Evolutionary conservation across 2,888 invertebrate genomes (phyloP).

Genomic region (Drosophila sordidapex): DNA sequence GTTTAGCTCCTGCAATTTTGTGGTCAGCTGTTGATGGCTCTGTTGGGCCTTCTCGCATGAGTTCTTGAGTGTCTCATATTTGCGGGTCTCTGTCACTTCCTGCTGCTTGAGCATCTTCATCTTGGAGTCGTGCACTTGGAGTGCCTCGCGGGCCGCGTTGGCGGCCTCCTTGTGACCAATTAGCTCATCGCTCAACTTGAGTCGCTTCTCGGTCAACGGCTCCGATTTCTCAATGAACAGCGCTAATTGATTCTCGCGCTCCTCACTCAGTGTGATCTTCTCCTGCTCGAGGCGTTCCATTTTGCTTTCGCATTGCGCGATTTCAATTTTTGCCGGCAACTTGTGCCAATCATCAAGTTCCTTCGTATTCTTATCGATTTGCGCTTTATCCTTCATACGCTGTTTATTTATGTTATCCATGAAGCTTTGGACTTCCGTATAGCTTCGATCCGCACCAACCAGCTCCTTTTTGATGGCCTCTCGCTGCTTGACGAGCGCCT

Average conservation of each 20-base stretch:
- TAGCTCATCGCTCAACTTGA: conserved; percentile 87
- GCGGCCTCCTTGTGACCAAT: conserved; percentile 89
- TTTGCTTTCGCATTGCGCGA: no score
- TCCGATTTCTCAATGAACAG: conserved; percentile 86
- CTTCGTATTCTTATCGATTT: no score
- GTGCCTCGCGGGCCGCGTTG: conserved; percentile 85
- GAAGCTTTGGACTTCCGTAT: conserved; percentile 59
- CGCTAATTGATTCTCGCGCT: conserved; percentile 88
- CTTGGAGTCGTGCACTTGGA: conserved; percentile 89
- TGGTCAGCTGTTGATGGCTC: conserved; percentile 87
- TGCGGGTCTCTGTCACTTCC: conserved; percentile 82
- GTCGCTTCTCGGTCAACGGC: conserved; percentile 86
- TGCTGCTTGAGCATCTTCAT: conserved; percentile 89
- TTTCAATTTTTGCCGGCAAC: no score
- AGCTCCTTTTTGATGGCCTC: conserved; percentile 88
- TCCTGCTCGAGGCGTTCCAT: conserved; percentile 86
- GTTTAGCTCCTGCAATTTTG: conserved; percentile 87
- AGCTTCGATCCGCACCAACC: conserved; percentile 88
- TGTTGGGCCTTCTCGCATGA: conserved; percentile 85
- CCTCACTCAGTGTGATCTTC: conserved; percentile 86
- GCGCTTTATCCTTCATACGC: no score
- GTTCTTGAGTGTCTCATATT: conserved; percentile 78
- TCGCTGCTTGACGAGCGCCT: conserved; percentile 86
- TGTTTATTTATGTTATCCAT: no score
- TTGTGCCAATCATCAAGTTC: no score